Evolutionary conservation across 2,113 vertebrate species (phyloP).

Genomic region (Phrynocephalus versicolor): DNA sequence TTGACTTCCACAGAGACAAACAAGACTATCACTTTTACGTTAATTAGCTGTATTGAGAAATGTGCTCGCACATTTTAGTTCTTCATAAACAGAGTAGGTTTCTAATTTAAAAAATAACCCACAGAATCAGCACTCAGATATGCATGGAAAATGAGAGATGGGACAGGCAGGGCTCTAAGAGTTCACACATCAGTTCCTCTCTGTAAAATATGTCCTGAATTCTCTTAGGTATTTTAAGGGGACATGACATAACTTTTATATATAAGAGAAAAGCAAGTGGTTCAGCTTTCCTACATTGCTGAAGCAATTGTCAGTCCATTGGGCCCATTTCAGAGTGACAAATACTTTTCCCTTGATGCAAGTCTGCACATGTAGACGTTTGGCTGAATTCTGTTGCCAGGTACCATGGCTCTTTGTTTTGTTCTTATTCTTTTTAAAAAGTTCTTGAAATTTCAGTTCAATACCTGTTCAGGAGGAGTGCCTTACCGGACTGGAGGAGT

Average conservation of each 20-base stretch:
- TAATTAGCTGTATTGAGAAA: constrained; percentile 56
- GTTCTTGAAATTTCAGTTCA: not conserved
- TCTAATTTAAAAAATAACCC: constrained; percentile 30
- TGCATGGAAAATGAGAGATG: not conserved
- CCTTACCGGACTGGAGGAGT: not conserved
- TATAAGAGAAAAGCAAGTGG: not conserved
- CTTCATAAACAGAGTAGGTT: constrained; percentile 41
- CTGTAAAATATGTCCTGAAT: not conserved
- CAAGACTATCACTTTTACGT: constrained; percentile 57
- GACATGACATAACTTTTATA: not conserved
- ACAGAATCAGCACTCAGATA: not conserved
- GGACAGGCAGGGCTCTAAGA: not conserved
- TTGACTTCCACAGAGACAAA: constrained; percentile 66
- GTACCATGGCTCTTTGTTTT: not conserved
- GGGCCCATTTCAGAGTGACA: not conserved
- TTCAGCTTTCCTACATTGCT: not conserved
- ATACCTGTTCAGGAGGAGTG: not conserved
- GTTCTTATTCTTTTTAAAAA: not conserved
- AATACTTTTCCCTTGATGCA: not conserved
- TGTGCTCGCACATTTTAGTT: constrained; percentile 18
- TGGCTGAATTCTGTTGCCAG: constrained; percentile 10
- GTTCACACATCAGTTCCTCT: not conserved
- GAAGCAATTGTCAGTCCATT: not conserved
- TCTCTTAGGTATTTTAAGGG: not conserved
- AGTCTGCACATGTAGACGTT: not conserved